Conservation (phyloP, 2,113 vertebrate genomes). For the Reinhardtius hippoglossoides region DNA sequence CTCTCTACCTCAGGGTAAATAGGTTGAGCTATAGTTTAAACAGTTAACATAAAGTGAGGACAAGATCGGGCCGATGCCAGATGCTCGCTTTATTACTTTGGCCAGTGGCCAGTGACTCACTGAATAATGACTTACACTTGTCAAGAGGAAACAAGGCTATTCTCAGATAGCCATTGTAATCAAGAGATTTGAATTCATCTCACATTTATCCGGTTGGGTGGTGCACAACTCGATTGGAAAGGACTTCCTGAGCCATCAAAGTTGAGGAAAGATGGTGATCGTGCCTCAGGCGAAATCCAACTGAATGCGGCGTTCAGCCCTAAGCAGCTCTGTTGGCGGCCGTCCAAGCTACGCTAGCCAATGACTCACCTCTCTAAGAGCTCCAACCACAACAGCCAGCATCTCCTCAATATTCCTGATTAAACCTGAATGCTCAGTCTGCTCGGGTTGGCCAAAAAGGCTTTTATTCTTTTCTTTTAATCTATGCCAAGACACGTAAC, state of each 20-base stretch:
- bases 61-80: slow-evolving; percentile 56
- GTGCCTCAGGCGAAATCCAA: slow-evolving; percentile 44
- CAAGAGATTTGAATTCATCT: slow-evolving; percentile 59
- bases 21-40: slow-evolving; percentile 51
- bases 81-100: slow-evolving; percentile 64
- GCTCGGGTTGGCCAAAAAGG: slow-evolving; percentile 72
- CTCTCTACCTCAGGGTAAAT: slow-evolving; percentile 38
- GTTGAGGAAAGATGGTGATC: slow-evolving; percentile 42
- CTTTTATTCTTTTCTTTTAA: slow-evolving; percentile 75
- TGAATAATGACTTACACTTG: slow-evolving; percentile 49
- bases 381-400: slow-evolving; percentile 67
- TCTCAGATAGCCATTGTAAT: slow-evolving; percentile 58
- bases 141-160: slow-evolving; percentile 50
- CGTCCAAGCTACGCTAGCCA: slow-evolving; percentile 59
- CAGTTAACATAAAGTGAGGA: slow-evolving; percentile 57
- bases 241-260: slow-evolving; percentile 44
- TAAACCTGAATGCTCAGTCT: slow-evolving; percentile 74
- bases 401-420: slow-evolving; percentile 79
- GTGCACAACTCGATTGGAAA: slow-evolving; percentile 18
- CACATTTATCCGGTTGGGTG: slow-evolving; percentile 25
- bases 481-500: slow-evolving; percentile 52
- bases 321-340: slow-evolving; percentile 62
- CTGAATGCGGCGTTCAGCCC: slow-evolving; percentile 48
- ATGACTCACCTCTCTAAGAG: slow-evolving; percentile 80
- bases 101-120: slow-evolving; percentile 55